phyloP scores from a whole-genome alignment of 1,140 invertebrate genomes.

The Latrodectus geometricus region DNA sequence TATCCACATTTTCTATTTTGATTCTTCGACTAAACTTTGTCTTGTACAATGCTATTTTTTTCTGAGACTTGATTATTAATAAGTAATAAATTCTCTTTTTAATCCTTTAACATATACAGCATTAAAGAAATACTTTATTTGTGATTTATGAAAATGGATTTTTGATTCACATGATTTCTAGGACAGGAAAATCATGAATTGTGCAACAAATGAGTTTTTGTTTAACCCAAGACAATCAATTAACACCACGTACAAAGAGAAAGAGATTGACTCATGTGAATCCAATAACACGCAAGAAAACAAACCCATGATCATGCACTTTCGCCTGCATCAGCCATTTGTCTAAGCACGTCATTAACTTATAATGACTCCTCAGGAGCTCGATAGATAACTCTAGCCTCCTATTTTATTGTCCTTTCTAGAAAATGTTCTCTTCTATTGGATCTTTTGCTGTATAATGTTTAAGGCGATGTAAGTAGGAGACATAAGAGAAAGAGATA shows the following conservation, averaged over 20 bases:
- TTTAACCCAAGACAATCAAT: neutral
- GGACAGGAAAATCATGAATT: neutral
- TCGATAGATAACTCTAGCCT: slow-evolving; percentile 45
- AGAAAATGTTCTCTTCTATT: slow-evolving; percentile 33
- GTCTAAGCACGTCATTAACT: slow-evolving; percentile 59
- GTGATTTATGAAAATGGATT: no score
- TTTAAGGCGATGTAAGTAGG: neutral
- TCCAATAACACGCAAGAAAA: slow-evolving; percentile 5
- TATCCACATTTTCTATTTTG: no score
- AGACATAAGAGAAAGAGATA: neutral
- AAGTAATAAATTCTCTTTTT: no score
- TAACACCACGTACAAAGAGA: neutral
- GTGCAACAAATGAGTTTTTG: neutral
- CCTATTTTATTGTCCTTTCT: slow-evolving; percentile 48
- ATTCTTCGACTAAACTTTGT: no score
- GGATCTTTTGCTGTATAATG: slow-evolving; percentile 44
- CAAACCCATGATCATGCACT: slow-evolving; percentile 31
- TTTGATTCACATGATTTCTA: no score
- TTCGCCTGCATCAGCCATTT: slow-evolving; percentile 38
- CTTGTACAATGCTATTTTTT: no score
- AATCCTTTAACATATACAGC: no score
- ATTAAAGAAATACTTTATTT: no score
- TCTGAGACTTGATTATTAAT: no score
- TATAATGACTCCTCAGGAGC: slow-evolving; percentile 56
- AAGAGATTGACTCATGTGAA: neutral